A percentile compares a stretch with the other conserved stretches of the same genome.
Conservation (phyloP, 2,888 invertebrate species). For the Dynastes hyllus region DNA sequence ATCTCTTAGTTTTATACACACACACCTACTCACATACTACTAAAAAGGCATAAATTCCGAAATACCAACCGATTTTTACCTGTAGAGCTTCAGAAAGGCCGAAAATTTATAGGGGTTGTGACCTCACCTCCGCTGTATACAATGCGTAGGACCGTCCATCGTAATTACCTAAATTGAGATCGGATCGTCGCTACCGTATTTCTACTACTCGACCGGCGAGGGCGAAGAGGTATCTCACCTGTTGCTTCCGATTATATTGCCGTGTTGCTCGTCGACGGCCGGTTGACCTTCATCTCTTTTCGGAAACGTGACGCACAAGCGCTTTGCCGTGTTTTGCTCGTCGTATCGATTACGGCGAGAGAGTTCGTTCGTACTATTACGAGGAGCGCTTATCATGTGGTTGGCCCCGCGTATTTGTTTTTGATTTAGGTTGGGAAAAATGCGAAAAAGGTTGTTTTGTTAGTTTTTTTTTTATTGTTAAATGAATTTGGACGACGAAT, state of each 20-base stretch:
- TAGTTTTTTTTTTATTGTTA: too few relatives aligned
- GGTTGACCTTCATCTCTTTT: background rate
- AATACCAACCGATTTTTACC: background rate
- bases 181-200: conserved; percentile 36
- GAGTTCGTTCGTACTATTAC: too few relatives aligned
- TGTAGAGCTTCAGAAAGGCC: background rate
- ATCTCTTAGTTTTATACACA: too few relatives aligned
- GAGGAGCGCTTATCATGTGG: background rate
- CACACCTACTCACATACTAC: too few relatives aligned
- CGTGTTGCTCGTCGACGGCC: background rate
- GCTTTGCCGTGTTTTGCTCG: background rate
- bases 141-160: background rate
- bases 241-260: conserved; percentile 42
- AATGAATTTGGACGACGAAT: too few relatives aligned
- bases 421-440: too few relatives aligned
- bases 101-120: conserved; percentile 2
- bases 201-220: background rate
- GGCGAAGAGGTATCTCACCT: conserved; percentile 37
- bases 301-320: background rate
- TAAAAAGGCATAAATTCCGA: background rate
- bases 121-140: background rate
- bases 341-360: background rate
- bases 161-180: conserved; percentile 46
- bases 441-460: too few relatives aligned
- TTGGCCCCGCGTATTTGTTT: too few relatives aligned